These are phyloP conservation scores for Orthosia gothica DNA, from an alignment of 2,888 invertebrate genomes.

Conservation along the genomic window DNA sequence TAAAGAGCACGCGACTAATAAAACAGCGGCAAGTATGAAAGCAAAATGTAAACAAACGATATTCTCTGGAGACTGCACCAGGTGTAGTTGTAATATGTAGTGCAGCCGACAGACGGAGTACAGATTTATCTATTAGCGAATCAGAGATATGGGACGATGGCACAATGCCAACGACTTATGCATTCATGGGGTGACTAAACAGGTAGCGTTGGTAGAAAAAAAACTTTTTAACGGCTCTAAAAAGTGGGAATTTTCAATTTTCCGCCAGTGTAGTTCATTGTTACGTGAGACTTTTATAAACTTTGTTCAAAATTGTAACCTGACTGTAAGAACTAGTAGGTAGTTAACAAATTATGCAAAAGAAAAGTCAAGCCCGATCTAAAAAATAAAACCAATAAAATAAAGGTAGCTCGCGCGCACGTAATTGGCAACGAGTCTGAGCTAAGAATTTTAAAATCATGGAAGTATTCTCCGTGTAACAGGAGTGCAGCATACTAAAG, in stretches of 20 bases:
- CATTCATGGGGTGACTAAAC: conserved; percentile 75
- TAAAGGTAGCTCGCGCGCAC: background rate
- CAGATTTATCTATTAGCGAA: conserved; percentile 82
- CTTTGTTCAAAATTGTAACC: no score
- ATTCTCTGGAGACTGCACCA: conserved; percentile 56
- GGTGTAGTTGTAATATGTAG: conserved; percentile 48
- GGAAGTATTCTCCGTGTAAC: background rate
- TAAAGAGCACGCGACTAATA: conserved; percentile 40
- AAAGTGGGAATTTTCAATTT: conserved; percentile 28
- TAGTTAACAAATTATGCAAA: background rate
- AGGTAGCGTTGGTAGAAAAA: conserved; percentile 64
- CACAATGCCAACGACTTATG: conserved; percentile 74
- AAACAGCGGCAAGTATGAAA: conserved; percentile 58
- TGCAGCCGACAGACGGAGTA: conserved; percentile 63
- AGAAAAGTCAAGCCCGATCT: background rate
- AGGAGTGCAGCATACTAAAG: conserved; percentile 46
- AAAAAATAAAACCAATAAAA: background rate
- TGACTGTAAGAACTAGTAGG: background rate
- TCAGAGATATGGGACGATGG: conserved; percentile 78
- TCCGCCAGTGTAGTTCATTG: background rate
- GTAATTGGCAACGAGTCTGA: conserved; percentile 10
- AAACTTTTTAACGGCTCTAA: conserved; percentile 15
- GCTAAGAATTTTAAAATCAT: conserved; percentile 22
- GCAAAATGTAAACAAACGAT: conserved; percentile 62
- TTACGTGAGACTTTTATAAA: no score